Conservation (phyloP, 2,113 vertebrate genomes). For the Gopherus flavomarginatus region DNA sequence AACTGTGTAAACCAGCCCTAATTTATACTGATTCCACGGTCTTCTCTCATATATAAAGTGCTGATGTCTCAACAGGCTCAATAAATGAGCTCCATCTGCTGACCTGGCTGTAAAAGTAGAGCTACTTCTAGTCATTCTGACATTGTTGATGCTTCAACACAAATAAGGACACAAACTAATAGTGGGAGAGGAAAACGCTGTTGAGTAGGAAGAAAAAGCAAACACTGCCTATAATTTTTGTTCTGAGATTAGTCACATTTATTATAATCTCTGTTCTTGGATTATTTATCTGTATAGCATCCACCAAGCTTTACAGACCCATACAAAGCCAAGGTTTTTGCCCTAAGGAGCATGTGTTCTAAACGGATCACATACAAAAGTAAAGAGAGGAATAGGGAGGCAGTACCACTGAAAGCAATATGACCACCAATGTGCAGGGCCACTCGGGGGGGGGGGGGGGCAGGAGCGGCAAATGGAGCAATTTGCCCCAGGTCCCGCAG, state of each 20-base stretch:
- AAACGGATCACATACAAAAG: background rate
- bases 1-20: background rate
- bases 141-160: background rate
- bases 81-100: background rate
- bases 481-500: no score
- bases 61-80: background rate
- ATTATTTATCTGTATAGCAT: background rate
- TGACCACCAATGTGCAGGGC: background rate
- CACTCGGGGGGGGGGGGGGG: no score
- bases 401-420: background rate
- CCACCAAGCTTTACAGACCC: background rate
- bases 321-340: background rate
- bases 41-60: background rate
- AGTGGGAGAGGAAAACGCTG: background rate
- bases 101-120: background rate
- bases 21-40: background rate
- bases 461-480: no score
- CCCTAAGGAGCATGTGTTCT: background rate
- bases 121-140: background rate
- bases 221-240: background rate
- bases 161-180: background rate
- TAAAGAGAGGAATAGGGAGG: background rate
- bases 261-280: background rate
- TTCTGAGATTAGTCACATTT: background rate
- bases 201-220: background rate